Evolutionary conservation across 2,888 invertebrate genomes (phyloP).

Genomic region (Balanococcus diminutus): DNA sequence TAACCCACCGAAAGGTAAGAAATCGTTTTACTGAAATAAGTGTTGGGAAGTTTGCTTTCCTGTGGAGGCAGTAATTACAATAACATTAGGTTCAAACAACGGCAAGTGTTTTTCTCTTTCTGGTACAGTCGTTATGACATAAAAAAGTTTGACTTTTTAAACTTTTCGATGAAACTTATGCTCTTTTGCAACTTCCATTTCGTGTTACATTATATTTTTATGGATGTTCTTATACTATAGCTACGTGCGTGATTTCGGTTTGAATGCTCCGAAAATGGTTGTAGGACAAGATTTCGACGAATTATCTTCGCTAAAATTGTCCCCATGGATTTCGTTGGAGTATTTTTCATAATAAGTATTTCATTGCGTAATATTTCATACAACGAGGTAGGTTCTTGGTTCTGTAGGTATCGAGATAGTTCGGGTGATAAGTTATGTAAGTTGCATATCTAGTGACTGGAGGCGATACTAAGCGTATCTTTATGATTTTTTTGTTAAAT

Average conservation of each 20-base stretch:
- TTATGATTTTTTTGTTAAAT: neutral
- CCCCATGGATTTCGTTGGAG: neutral
- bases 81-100: slow-evolving; percentile 37
- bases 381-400: no score
- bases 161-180: slow-evolving; percentile 24
- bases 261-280: neutral
- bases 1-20: neutral
- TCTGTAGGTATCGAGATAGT: no score
- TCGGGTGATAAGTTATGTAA: no score
- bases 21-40: slow-evolving; percentile 6
- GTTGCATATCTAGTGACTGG: neutral
- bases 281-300: neutral
- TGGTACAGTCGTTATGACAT: slow-evolving; percentile 14
- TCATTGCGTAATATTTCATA: neutral
- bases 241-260: slow-evolving; percentile 1
- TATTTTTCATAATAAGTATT: neutral
- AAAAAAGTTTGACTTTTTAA: slow-evolving; percentile 25
- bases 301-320: neutral
- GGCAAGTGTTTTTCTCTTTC: slow-evolving; percentile 18
- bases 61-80: slow-evolving; percentile 32
- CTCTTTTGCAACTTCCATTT: slow-evolving; percentile 28
- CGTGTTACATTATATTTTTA: slow-evolving; percentile 34
- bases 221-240: slow-evolving; percentile 19
- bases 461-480: neutral
- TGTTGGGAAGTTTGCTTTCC: slow-evolving; percentile 7